A percentile compares a stretch with the other conserved stretches of the same genome.
These are phyloP conservation scores for Drosophila prosaltans DNA, from an alignment of 1,140 invertebrate species.

Conservation along the genomic window DNA sequence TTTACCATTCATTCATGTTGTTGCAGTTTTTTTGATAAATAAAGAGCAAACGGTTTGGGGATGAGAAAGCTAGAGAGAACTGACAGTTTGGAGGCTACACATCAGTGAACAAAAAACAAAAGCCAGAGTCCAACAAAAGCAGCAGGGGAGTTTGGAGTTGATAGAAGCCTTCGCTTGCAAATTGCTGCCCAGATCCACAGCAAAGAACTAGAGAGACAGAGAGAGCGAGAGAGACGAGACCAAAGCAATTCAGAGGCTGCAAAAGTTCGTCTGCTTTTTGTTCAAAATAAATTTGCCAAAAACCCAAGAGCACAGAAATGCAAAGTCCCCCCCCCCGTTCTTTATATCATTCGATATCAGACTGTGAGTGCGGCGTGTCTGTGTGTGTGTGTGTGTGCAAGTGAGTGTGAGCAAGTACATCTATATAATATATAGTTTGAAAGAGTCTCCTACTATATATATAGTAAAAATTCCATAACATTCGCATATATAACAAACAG, in stretches of 20 bases:
- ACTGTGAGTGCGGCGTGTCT: conserved; percentile 15
- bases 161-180: conserved; percentile 22
- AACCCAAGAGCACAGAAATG: conserved; percentile 38
- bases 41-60: not conserved
- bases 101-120: conserved; percentile 57
- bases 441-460: conserved; percentile 48
- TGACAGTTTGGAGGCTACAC: conserved; percentile 45
- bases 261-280: conserved; percentile 66
- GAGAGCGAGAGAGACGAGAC: not conserved
- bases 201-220: not conserved
- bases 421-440: conserved; percentile 46
- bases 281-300: conserved; percentile 67
- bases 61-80: conserved; percentile 22
- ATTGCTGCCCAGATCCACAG: conserved; percentile 14
- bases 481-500: conserved; percentile 69
- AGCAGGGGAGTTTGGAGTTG: conserved; percentile 40
- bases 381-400: conserved; percentile 15
- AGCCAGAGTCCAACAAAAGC: conserved; percentile 24
- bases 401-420: conserved; percentile 47
- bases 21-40: conserved; percentile 32
- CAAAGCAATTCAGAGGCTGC: conserved; percentile 24
- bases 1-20: conserved; percentile 60
- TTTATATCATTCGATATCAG: conserved; percentile 37
- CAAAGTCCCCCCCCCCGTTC: conserved; percentile 24
- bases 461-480: conserved; percentile 59